phyloP scores from a whole-genome alignment of 2,113 vertebrate genomes.

The Gila orcuttii region DNA sequence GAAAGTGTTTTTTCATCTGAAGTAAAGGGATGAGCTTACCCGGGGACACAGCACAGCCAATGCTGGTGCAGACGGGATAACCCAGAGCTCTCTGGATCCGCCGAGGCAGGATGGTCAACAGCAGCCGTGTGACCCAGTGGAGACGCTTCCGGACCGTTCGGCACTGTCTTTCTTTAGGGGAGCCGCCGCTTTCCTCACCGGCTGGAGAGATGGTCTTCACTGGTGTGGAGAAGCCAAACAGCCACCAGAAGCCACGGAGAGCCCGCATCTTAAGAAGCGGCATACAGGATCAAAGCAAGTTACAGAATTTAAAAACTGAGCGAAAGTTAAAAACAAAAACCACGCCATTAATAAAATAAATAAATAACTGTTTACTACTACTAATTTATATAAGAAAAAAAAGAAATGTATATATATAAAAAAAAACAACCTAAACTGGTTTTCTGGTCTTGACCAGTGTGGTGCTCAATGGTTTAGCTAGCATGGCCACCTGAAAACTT shows the following conservation, averaged over 20 bases:
- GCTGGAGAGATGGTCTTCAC: neutral
- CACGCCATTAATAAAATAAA: no score
- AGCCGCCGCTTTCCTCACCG: neutral
- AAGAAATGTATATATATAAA: no score
- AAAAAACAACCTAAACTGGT: no score
- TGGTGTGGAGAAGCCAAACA: slow-evolving; percentile 64
- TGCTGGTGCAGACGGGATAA: slow-evolving; percentile 67
- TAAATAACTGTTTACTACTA: no score
- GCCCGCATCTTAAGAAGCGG: slow-evolving; percentile 60
- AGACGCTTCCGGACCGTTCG: slow-evolving; percentile 69
- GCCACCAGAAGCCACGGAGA: slow-evolving; percentile 68
- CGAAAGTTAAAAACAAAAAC: no score
- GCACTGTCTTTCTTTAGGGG: slow-evolving; percentile 59
- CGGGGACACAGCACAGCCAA: slow-evolving; percentile 68
- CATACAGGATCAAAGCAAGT: neutral
- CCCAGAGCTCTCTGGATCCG: slow-evolving; percentile 71
- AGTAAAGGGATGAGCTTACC: slow-evolving; percentile 63
- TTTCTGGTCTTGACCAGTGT: no score
- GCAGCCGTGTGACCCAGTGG: slow-evolving; percentile 55
- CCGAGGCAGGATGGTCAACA: slow-evolving; percentile 73
- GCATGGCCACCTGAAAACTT: no score
- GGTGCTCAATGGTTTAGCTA: no score
- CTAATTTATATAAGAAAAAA: no score
- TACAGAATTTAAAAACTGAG: no score
- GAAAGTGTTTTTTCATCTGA: neutral